Evolutionary conservation across 1,140 invertebrate genomes (phyloP), one percentile per base, ranked within the genome.

Genomic region (Rhagoletis pomonella): DNA sequence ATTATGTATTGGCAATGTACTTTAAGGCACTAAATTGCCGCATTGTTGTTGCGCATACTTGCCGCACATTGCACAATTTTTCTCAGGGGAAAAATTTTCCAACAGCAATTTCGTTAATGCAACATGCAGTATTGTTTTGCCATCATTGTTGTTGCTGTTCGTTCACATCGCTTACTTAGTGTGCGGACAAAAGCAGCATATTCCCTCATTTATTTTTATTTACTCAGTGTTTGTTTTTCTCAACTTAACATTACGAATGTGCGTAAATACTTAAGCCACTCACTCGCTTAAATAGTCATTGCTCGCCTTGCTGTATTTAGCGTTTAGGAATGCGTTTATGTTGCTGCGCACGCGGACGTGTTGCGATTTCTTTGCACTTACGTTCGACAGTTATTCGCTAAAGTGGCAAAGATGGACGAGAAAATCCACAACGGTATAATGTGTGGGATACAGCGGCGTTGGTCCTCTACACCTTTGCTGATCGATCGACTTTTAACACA

Each of bases 1-100:
- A 62, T 14, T 17, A 44, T 17, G 17, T 81, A 81, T 50, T 12
- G 47, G 14, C 69, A 14, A 12, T 81, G 17, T 17, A 19, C 73
- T 81, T 55, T 55, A 55, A 81, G n/a, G 44, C 47, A 81, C 73
- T 19, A 29, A 81, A 55, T 81, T 19, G 73, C 19, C 73, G 73
- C 73, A 81, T 81, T 81, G 73, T 81, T 81, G 17, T 17, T 19
- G 12, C 47, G 73, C 73, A 81, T 81, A 29, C 73, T 55, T 55
- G 44, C 69, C 12, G 29, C 29, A 44, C 69, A 77, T 77, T 77
- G 50, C 73, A 81, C 73, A 81, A 58, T 81, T 55, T 81, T 81
- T 81, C 73, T 55, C 73, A 58, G 73, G 73, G 73, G 73, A 81
- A 81, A 81, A 14, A 55, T 55, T 58, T 81, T 55, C 47, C 73